A percentile compares a stretch with the other conserved stretches of the same genome.
phyloP scores from a whole-genome alignment of 2,797 vertebrate genomes.

The Lycodopsis pacificus region DNA sequence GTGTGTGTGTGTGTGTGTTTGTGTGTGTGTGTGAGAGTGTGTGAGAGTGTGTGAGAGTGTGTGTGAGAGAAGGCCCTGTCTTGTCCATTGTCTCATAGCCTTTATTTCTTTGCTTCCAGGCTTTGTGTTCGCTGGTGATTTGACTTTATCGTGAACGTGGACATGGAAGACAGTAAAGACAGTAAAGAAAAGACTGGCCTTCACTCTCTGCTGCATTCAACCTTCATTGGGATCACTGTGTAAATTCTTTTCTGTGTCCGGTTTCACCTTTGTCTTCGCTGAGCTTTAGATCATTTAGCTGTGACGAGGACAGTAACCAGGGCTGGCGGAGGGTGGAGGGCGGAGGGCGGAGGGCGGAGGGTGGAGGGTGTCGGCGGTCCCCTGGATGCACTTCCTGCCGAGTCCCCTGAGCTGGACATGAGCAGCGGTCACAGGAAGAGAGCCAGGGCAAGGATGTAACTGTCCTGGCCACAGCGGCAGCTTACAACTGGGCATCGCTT shows the following conservation, averaged over 20 bases:
- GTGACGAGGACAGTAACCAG: slow-evolving; percentile 1
- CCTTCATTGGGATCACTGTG: slow-evolving; percentile 3
- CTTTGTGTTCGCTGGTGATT: too few species aligned
- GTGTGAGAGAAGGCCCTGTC: too few species aligned
- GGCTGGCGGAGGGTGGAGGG: slow-evolving; percentile 1
- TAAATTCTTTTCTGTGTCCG: slow-evolving; percentile 3
- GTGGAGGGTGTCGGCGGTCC: not conserved
- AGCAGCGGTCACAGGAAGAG: not conserved
- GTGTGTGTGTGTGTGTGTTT: not conserved
- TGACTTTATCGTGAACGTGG: too few species aligned
- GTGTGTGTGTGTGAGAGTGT: too few species aligned
- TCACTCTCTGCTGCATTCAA: not conserved
- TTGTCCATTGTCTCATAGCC: not conserved
- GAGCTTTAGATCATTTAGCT: slow-evolving; percentile 7
- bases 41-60: too few species aligned
- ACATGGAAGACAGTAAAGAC: too few species aligned
- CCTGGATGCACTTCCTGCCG: slow-evolving; percentile 17
- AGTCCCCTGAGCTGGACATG: not conserved
- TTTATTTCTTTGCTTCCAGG: not conserved
- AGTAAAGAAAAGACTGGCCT: not conserved
- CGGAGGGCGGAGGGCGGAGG: too few species aligned
- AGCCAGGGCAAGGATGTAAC: not conserved
- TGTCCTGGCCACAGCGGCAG: slow-evolving; percentile 10
- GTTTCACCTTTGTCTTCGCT: slow-evolving; percentile 19
- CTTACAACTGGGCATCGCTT: not conserved